Evolutionary conservation across 2,888 invertebrate genomes (phyloP).

Genomic region (Trisateles emortualis): DNA sequence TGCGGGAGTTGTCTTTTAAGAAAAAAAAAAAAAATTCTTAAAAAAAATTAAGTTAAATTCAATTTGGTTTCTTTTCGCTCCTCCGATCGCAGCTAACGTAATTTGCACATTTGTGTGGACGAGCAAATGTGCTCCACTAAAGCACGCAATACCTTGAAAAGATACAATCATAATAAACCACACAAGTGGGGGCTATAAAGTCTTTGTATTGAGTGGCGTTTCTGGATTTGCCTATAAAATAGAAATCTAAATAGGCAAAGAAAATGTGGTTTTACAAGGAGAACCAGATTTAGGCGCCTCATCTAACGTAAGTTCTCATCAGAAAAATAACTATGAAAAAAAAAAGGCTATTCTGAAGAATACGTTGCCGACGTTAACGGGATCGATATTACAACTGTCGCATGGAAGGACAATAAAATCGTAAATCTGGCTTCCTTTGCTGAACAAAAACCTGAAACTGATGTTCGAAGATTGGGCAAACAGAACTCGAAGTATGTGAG

Average conservation of each 20-base stretch:
- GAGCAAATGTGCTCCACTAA: too few species aligned
- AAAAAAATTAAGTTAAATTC: too few species aligned
- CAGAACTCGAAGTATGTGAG: too few species aligned
- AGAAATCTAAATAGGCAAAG: conserved; percentile 6
- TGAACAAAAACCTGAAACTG: too few species aligned
- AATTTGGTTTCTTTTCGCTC: too few species aligned
- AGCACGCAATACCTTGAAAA: conserved; percentile 8
- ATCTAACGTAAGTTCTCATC: conserved; percentile 7
- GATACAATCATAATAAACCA: conserved; percentile 12
- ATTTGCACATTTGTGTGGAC: conserved; percentile 3
- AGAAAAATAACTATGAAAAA: conserved; percentile 4
- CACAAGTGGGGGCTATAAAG: conserved; percentile 14
- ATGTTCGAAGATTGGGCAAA: too few species aligned
- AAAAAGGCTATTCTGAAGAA: conserved; percentile 6
- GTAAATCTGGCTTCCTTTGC: conserved; percentile 3
- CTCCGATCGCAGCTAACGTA: too few species aligned
- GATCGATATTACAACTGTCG: conserved; percentile 1
- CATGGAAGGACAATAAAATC: conserved; percentile 13
- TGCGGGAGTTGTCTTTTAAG: too few species aligned
- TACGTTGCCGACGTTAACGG: conserved; percentile 7
- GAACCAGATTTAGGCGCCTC: conserved; percentile 13
- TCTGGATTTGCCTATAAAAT: conserved; percentile 8
- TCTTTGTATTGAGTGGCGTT: conserved; percentile 11
- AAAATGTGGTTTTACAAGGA: not conserved
- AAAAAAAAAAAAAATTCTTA: too few species aligned